Evolutionary conservation across 1,140 invertebrate genomes (phyloP).

Genomic region (Propsilocerus akamusi): DNA sequence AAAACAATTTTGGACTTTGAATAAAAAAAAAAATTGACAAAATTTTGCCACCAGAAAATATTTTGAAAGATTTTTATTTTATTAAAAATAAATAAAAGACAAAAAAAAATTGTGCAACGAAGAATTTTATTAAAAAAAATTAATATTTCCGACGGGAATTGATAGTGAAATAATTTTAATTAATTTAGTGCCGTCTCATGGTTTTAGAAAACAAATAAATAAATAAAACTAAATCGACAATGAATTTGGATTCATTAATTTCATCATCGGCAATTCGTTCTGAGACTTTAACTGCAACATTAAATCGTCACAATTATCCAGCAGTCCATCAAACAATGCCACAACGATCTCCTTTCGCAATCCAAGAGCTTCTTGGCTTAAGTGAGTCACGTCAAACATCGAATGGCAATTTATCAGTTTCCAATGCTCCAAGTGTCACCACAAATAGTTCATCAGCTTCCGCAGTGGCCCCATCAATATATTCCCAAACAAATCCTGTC

Average conservation of each 20-base stretch:
- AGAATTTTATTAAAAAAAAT: neutral
- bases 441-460: conserved; percentile 23
- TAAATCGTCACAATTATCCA: conserved; percentile 15
- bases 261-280: neutral
- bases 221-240: neutral
- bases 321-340: conserved; percentile 32
- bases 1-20: neutral
- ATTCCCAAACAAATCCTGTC: conserved; percentile 19
- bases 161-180: no score
- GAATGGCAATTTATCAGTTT: conserved; percentile 18
- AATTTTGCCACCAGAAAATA: neutral
- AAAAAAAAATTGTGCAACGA: neutral
- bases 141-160: no score
- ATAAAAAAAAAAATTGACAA: neutral
- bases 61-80: no score
- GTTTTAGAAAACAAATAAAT: neutral
- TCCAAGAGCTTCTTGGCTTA: conserved; percentile 73
- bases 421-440: conserved; percentile 25
- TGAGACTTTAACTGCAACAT: conserved; percentile 13
- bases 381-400: conserved; percentile 25
- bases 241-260: conserved; percentile 1
- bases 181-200: no score
- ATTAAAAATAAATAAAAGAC: neutral
- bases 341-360: conserved; percentile 76
- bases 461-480: conserved; percentile 22